Base-by-base conservation (phyloP, 2,113 vertebrate genomes). In the Eubucco bourcierii region DNA sequence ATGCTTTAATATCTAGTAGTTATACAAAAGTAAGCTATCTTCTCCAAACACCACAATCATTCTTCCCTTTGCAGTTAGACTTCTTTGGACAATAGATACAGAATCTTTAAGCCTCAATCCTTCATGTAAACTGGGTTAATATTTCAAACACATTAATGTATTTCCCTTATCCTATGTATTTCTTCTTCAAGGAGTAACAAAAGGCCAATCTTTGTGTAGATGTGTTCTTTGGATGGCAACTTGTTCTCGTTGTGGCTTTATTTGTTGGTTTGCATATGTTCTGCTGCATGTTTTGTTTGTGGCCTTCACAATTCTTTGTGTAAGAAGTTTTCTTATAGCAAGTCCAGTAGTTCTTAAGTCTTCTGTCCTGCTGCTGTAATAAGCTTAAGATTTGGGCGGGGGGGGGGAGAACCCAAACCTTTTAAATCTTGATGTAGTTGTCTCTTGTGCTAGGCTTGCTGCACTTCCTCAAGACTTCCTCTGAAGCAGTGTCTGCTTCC, bases 351-450 rank as follows among this genome's bases (percentile, higher is more conserved):
- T 39, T 83, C 20, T 33, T 29, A 19, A 74, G 44, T 29, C 11
- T 56, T 41, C 77, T 47, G 12, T 78, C 0, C 58, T 84, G 11
- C 71, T 81, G 29, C 7, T 87, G 1, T 61, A 3, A 9, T 33
- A 61, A 84, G 28, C 2, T 66, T 46, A 71, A 71, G 29, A 34
- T 53, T 53, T 6, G 18, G 1, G 37, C 44, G 7, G 18, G 1
- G 18, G 1, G 20, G 25, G 46, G 6, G 8, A 19, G 20, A 52
- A 37, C 2, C 1, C 3, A 77, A 74, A 1, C 15, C 14, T 20
- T 65, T 46, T 52, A 56, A 47, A 15, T 77, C 37, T 67, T 71
- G 59, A 53, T 67, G 46, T 52, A 47, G 11, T 15, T 80, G 33
- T 72, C 18, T 37, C 41, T 7, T 59, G 11, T 68, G 46, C 34